Conservation (phyloP, 2,797 vertebrate species). For the Emys orbicularis region DNA sequence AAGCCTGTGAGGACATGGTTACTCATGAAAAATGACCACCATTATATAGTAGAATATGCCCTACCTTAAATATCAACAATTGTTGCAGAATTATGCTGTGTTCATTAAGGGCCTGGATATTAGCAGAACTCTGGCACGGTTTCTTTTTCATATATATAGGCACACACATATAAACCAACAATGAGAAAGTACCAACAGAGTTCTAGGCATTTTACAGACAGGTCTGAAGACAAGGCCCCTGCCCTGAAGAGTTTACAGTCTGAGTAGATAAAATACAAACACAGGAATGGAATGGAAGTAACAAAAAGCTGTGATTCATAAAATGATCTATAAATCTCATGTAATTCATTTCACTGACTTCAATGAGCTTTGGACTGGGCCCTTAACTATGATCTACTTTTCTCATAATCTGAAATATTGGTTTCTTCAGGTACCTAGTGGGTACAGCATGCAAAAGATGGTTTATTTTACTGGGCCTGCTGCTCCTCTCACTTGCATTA, state of each 20-base stretch:
- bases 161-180: fast-evolving
- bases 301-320: not conserved
- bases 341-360: not conserved
- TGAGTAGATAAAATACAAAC: not conserved
- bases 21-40: not conserved
- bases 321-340: not conserved
- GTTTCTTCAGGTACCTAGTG: not conserved
- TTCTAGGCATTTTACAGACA: not conserved
- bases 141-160: not conserved
- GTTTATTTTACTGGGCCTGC: not conserved
- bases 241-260: not conserved
- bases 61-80: not conserved
- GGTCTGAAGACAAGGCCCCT: not conserved
- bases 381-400: not conserved
- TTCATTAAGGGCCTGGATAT: not conserved
- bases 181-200: not conserved
- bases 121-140: not conserved
- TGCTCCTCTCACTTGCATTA: not conserved
- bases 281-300: not conserved
- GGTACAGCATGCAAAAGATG: not conserved
- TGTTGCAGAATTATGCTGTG: not conserved
- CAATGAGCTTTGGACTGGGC: not conserved
- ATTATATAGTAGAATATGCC: fast-evolving
- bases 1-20: not conserved
- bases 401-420: not conserved